phyloP scores from a whole-genome alignment of 2,113 vertebrate species.

The Siniperca chuatsi region DNA sequence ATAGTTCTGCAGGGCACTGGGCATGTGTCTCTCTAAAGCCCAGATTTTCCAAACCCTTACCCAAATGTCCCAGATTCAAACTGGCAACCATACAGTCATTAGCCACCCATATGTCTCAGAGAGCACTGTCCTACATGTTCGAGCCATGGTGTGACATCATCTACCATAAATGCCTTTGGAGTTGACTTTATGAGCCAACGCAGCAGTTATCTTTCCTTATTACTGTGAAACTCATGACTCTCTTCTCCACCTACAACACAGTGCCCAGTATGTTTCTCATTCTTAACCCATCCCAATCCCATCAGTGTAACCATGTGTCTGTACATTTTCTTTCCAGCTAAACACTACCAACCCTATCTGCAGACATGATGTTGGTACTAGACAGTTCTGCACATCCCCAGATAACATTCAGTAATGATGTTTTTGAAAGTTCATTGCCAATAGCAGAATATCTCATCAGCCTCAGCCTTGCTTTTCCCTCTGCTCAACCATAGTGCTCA shows the following conservation, averaged over 20 bases:
- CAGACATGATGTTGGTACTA: not conserved
- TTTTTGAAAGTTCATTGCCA: not conserved
- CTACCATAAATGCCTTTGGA: slow-evolving; percentile 47
- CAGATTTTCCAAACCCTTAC: slow-evolving; percentile 33
- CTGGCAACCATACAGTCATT: slow-evolving; percentile 27
- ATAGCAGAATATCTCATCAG: no score
- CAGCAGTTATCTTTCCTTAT: slow-evolving; percentile 33
- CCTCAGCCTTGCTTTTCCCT: not conserved
- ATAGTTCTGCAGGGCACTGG: not conserved
- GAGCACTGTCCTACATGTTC: slow-evolving; percentile 5
- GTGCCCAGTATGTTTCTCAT: not conserved
- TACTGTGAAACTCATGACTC: slow-evolving; percentile 2
- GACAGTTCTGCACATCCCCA: not conserved
- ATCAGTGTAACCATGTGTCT: not conserved
- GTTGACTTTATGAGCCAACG: slow-evolving; percentile 34
- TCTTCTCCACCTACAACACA: not conserved
- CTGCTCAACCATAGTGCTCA: not conserved
- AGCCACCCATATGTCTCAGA: slow-evolving; percentile 3
- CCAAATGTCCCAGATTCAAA: slow-evolving; percentile 34
- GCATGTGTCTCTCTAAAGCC: not conserved
- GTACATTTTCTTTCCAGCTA: not conserved
- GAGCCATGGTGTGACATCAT: slow-evolving; percentile 57
- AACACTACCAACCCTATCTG: not conserved
- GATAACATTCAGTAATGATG: not conserved
- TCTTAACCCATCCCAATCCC: not conserved